A percentile compares a stretch with the other conserved stretches of the same genome.
phyloP scores from a whole-genome alignment of 2,888 invertebrate genomes.

The Hydroisotoma schaefferi region DNA sequence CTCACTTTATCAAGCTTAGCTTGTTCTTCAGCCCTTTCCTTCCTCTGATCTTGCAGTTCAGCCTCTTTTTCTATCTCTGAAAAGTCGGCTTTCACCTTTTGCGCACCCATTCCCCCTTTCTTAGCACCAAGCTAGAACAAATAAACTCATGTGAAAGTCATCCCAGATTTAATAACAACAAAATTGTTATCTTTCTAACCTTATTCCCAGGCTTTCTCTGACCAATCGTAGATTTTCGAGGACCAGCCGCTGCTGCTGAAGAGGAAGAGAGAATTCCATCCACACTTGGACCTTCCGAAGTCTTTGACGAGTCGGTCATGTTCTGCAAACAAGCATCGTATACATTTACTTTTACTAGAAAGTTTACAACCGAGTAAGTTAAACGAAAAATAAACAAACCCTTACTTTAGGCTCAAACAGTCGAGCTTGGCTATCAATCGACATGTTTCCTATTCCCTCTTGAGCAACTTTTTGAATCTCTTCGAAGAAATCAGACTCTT shows the following conservation, averaged over 20 bases:
- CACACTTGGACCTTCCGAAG: slow-evolving; percentile 54
- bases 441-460: slow-evolving; percentile 25
- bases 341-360: not conserved
- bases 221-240: slow-evolving; percentile 68
- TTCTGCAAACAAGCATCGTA: not conserved
- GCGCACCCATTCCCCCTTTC: slow-evolving; percentile 88
- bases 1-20: slow-evolving; percentile 43
- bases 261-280: slow-evolving; percentile 54
- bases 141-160: not conserved
- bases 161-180: slow-evolving; percentile 6
- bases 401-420: slow-evolving; percentile 38
- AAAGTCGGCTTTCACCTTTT: slow-evolving; percentile 90
- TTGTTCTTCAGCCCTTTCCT: slow-evolving; percentile 51
- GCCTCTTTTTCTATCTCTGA: slow-evolving; percentile 91
- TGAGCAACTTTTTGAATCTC: slow-evolving; percentile 57
- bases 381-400: not conserved
- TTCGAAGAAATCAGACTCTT: slow-evolving; percentile 87
- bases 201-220: slow-evolving; percentile 66
- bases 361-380: not conserved
- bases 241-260: slow-evolving; percentile 51
- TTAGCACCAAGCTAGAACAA: slow-evolving; percentile 70
- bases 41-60: slow-evolving; percentile 74
- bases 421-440: slow-evolving; percentile 43
- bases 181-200: slow-evolving; percentile 55
- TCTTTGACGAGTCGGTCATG: not conserved